Evolutionary conservation across 2,888 invertebrate species (phyloP), one percentile per base, ranked within the genome.

Genomic region (Blastobasis adustella): DNA sequence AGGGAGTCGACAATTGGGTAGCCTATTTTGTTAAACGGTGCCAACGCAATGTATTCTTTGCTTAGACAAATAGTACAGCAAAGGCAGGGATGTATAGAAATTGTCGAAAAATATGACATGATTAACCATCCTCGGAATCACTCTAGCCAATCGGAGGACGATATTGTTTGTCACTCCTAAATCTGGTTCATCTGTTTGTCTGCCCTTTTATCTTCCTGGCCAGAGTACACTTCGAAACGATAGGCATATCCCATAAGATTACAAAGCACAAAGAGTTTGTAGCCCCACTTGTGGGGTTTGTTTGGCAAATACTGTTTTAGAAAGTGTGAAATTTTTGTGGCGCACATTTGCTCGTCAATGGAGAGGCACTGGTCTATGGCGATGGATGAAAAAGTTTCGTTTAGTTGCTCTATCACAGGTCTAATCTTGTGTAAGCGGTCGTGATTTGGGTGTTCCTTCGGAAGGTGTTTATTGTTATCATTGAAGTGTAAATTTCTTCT

Each of bases 201-300:
- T 40, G 59, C 61, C 4, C 66, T 60, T 62, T 60, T 45, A 63
- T 67, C 67, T 46, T 69, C 70, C 63, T 68, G 65, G 63, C 72
- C 71, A 64, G 65, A 64, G 5, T 66, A 67, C 54, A 67, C 54
- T 54, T 62, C 62, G 59, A 66, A 39, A 40, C 39, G 40, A 67
- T 66, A 58, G 48, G 62, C 59, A 54, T 55, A 60, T 41, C 48
- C 52, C 2, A 8, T 10, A 42, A 49, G 2, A 37, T 8, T 41
- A 36, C 52, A 52, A 2, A 65, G 45, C 40, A 65, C 59, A 56
- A 54, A 63, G 10, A 61, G 50, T 52, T 62, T 62, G 47, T 56
- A 61, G 9, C 61, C 62, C 60, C 60, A 62, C 50, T 63, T 63
- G 38, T 65, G 61, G 44, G 60, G 60, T 49, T 58, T 60, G 45